Conservation (phyloP, 2,797 vertebrate species). For the Sebastes wilsoni region DNA sequence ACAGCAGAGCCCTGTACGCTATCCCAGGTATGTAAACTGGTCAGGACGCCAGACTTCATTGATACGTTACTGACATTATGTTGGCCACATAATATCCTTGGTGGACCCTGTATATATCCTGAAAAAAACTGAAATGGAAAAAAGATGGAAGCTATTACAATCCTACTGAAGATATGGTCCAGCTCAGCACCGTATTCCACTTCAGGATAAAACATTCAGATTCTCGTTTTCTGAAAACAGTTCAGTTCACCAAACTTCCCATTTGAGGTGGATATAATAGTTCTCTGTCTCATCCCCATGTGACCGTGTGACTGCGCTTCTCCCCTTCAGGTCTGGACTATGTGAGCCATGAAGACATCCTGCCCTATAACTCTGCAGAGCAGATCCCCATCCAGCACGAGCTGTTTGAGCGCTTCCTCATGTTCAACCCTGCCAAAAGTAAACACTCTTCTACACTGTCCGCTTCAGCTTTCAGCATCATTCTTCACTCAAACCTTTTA, state of each 20-base stretch:
- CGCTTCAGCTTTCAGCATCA: neutral
- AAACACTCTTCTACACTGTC: slow-evolving; percentile 32
- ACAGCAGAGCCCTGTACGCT: slow-evolving; percentile 97
- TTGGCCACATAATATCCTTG: neutral
- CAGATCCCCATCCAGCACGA: slow-evolving; percentile 97
- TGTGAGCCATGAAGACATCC: slow-evolving; percentile 97
- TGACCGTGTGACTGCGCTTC: neutral
- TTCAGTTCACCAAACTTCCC: neutral
- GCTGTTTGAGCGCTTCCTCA: slow-evolving; percentile 96
- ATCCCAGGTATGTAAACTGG: slow-evolving; percentile 88
- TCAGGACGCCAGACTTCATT: neutral
- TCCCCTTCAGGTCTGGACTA: slow-evolving; percentile 90
- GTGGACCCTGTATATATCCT: too few species aligned
- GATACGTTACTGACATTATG: neutral
- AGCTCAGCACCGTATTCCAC: neutral
- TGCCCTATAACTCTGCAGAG: slow-evolving; percentile 96
- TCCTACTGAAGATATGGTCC: neutral
- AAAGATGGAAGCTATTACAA: neutral
- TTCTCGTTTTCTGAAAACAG: neutral
- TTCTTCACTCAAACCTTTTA: neutral
- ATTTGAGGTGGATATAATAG: neutral
- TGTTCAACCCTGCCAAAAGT: slow-evolving; percentile 94
- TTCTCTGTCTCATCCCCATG: neutral
- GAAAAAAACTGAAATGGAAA: too few species aligned
- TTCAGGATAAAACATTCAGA: neutral